phyloP scores from a whole-genome alignment of 2,113 vertebrate genomes.

The Corythornis madagascariensis region DNA sequence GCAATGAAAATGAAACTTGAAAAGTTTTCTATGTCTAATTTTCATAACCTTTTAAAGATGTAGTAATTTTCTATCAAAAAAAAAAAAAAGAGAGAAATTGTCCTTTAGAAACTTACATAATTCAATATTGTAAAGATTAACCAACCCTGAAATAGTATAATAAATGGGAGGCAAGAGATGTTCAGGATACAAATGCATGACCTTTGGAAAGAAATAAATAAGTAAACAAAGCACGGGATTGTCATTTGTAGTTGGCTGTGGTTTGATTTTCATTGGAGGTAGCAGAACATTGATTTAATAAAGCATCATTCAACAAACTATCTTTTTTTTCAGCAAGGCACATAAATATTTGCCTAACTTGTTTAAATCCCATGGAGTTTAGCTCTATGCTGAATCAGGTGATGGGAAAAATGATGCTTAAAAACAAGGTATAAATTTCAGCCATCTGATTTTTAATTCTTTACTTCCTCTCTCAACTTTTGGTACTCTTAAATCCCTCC shows the following conservation, averaged over 20 bases:
- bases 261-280: constrained; percentile 6
- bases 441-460: not conserved
- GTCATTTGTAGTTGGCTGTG: not conserved
- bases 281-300: constrained; percentile 19
- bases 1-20: not conserved
- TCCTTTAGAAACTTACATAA: constrained; percentile 54
- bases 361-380: not conserved
- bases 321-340: not conserved
- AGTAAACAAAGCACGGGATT: not conserved
- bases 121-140: constrained; percentile 62
- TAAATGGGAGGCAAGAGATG: constrained; percentile 12
- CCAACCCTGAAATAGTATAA: constrained; percentile 49
- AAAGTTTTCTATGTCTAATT: constrained; percentile 7
- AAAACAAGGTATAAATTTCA: not conserved
- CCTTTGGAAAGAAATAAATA: constrained; percentile 57
- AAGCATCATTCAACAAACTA: not conserved
- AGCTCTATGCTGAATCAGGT: not conserved
- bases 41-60: constrained; percentile 40
- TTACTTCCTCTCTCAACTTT: not conserved
- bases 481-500: not conserved
- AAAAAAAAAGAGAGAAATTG: not conserved
- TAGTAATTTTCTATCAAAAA: constrained; percentile 30
- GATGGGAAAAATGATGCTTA: not conserved
- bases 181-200: constrained; percentile 45
- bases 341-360: constrained; percentile 42